These are phyloP conservation scores for Adelosebastes latens DNA, from an alignment of 2,797 vertebrate species.

Conservation along the genomic window DNA sequence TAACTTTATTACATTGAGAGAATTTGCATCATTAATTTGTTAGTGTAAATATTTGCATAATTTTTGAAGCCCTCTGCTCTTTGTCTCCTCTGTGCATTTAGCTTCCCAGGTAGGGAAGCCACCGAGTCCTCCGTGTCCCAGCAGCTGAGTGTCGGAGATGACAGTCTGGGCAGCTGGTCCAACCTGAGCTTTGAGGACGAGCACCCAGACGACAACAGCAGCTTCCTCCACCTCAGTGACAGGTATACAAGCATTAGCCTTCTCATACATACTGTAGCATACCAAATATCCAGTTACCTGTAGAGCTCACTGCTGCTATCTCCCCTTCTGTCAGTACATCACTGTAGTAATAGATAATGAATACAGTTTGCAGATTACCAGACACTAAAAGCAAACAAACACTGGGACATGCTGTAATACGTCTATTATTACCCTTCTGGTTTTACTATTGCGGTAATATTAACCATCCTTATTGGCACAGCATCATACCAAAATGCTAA, in stretches of 20 bases:
- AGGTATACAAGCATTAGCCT: conserved; percentile 81
- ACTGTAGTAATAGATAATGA: background rate
- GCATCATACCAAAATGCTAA: background rate
- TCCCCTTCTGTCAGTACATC: background rate
- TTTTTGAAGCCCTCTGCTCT: background rate
- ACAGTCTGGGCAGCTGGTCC: conserved; percentile 98
- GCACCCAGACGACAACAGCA: conserved; percentile 96
- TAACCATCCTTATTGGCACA: background rate
- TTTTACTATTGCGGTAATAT: background rate
- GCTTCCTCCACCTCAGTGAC: conserved; percentile 98
- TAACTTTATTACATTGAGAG: background rate
- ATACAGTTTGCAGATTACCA: background rate
- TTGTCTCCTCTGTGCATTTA: conserved; percentile 51
- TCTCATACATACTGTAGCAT: background rate
- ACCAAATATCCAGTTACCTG: background rate
- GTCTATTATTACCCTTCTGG: background rate
- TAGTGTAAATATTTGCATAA: background rate
- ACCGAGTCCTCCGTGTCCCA: conserved; percentile 91
- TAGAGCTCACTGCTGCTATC: background rate
- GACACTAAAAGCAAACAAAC: background rate
- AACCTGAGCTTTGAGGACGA: conserved; percentile 99
- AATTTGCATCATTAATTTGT: background rate
- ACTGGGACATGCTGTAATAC: background rate
- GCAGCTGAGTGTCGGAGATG: conserved; percentile 94
- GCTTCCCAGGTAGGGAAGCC: conserved; percentile 87